phyloP scores from a whole-genome alignment of 2,888 invertebrate species.

The Scaptomyza parva region DNA sequence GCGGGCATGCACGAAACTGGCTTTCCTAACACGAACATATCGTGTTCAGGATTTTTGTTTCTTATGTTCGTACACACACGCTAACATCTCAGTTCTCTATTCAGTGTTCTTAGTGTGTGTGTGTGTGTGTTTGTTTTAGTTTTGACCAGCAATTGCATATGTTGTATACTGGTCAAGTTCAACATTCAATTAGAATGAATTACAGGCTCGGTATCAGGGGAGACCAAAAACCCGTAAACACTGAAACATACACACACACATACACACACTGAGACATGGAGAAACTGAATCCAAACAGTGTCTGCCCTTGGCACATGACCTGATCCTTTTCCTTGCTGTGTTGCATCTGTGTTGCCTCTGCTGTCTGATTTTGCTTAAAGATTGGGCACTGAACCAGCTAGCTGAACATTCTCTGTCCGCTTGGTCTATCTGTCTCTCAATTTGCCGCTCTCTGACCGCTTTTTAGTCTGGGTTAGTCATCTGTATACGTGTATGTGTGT shows the following conservation, averaged over 20 bases:
- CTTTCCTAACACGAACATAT: not conserved
- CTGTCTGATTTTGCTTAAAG: constrained; percentile 25
- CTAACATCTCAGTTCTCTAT: constrained; percentile 1
- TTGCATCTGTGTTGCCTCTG: not conserved
- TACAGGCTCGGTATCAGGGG: constrained; percentile 75
- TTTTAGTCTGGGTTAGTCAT: constrained; percentile 31
- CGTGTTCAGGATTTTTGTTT: not conserved
- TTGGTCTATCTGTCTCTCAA: not conserved
- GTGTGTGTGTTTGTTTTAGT: constrained; percentile 6
- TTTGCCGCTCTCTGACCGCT: not conserved
- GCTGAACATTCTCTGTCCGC: constrained; percentile 11
- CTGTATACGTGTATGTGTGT: constrained; percentile 48
- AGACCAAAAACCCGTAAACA: constrained; percentile 37
- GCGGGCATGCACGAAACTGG: not conserved
- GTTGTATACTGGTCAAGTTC: constrained; percentile 69
- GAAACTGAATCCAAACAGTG: constrained; percentile 34
- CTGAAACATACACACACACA: constrained; percentile 1
- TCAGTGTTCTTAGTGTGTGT: not conserved
- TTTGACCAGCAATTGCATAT: constrained; percentile 44
- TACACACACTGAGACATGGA: constrained; percentile 15
- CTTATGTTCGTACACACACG: not conserved
- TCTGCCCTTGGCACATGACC: constrained; percentile 57
- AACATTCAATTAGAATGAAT: constrained; percentile 80
- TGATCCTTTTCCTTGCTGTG: not conserved
- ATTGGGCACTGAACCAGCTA: constrained; percentile 22